phyloP scores from a whole-genome alignment of 2,888 invertebrate genomes.

The Abrostola tripartita region DNA sequence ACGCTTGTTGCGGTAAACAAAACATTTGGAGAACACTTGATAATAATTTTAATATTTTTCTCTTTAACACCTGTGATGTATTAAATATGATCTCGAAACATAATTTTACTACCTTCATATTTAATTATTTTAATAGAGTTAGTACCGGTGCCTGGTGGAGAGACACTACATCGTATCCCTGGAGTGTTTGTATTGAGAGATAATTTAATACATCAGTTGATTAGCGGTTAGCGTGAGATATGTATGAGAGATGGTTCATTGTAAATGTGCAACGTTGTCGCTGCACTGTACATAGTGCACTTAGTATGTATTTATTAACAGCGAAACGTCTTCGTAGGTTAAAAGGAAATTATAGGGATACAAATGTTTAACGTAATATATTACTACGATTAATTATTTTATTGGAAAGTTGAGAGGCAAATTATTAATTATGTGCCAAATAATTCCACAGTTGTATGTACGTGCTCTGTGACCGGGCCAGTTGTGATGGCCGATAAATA shows the following conservation, averaged over 20 bases:
- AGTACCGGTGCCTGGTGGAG: slow-evolving; percentile 64
- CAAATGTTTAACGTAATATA: slow-evolving; percentile 67
- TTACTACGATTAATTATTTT: slow-evolving; percentile 62
- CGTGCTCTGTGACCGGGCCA: slow-evolving; percentile 37
- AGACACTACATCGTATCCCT: slow-evolving; percentile 74
- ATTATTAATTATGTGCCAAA: slow-evolving; percentile 62
- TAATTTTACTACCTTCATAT: slow-evolving; percentile 87
- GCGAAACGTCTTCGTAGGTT: slow-evolving; percentile 59
- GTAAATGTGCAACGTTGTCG: slow-evolving; percentile 55
- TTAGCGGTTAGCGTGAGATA: slow-evolving; percentile 52
- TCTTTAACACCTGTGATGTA: slow-evolving; percentile 91
- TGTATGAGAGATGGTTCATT: slow-evolving; percentile 41
- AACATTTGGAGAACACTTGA: slow-evolving; percentile 56
- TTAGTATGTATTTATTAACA: slow-evolving; percentile 73
- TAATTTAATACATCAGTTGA: slow-evolving; percentile 86
- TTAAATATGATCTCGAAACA: slow-evolving; percentile 90
- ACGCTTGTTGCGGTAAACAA: slow-evolving; percentile 24
- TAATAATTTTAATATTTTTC: slow-evolving; percentile 67
- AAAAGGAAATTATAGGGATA: slow-evolving; percentile 73
- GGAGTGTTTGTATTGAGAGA: slow-evolving; percentile 75
- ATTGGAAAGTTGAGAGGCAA: slow-evolving; percentile 78
- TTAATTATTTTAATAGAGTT: slow-evolving; percentile 81
- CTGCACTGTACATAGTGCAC: slow-evolving; percentile 81
- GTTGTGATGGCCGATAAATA: slow-evolving; percentile 24
- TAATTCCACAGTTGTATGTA: slow-evolving; percentile 52